Percentiles rank a stretch among this genome's conserved stretches.
These are phyloP conservation scores for Chionis minor DNA, from an alignment of 2,113 vertebrate genomes.

Conservation along the genomic window DNA sequence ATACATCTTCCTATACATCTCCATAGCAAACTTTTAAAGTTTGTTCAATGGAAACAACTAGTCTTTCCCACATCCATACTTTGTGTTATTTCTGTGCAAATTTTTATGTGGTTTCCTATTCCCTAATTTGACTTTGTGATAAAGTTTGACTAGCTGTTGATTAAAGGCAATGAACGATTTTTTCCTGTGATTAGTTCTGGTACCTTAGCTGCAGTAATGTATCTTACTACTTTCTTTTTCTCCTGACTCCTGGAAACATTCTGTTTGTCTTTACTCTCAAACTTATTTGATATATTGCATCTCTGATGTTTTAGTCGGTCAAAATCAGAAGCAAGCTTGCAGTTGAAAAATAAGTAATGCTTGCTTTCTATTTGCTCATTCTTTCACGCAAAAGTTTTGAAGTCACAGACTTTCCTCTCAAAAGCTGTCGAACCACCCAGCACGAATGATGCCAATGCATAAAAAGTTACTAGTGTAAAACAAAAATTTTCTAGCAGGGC, in stretches of 20 bases:
- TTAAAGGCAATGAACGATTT: conserved; percentile 19
- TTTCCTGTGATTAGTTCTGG: neutral
- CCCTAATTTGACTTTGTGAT: neutral
- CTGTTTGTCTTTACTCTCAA: neutral
- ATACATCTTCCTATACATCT: neutral
- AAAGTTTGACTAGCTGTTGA: conserved; percentile 9
- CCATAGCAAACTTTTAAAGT: neutral
- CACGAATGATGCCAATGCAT: neutral
- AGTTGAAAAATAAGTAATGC: neutral
- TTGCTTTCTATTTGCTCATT: neutral
- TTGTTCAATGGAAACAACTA: neutral
- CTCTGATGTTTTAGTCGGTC: neutral
- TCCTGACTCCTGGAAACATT: neutral
- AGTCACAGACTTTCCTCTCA: neutral
- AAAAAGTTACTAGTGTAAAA: neutral
- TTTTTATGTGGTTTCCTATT: neutral
- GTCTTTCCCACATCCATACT: neutral
- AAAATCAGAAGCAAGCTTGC: neutral
- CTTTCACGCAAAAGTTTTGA: neutral
- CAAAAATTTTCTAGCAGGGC: neutral
- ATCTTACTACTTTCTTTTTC: neutral
- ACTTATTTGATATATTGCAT: neutral
- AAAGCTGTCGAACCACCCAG: neutral
- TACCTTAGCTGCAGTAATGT: neutral
- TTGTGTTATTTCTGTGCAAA: neutral